Conservation (phyloP, 2,113 vertebrate species). For the Lophius piscatorius region DNA sequence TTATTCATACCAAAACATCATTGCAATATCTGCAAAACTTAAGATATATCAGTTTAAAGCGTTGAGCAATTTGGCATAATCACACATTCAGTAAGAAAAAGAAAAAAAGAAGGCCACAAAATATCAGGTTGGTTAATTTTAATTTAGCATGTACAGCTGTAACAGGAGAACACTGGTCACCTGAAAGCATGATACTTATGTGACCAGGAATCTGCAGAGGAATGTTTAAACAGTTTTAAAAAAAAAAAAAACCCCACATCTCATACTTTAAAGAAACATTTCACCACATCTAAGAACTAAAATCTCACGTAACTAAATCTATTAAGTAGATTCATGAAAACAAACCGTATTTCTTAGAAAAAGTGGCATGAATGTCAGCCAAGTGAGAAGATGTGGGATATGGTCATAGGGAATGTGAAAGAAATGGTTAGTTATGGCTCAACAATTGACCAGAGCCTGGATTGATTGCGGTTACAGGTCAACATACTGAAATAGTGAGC, state of each 20-base stretch:
- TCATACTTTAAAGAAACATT: too few relatives aligned
- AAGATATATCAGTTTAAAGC: too few relatives aligned
- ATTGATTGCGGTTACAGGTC: not conserved
- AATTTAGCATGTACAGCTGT: slow-evolving; percentile 56
- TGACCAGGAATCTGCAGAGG: slow-evolving; percentile 5
- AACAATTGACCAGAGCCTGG: not conserved
- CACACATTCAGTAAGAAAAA: too few relatives aligned
- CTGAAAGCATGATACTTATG: not conserved
- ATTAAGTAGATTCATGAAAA: not conserved
- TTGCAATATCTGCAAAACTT: too few relatives aligned
- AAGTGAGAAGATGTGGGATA: not conserved
- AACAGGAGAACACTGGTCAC: slow-evolving; percentile 20
- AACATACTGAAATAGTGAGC: not conserved
- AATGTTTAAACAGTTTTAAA: not conserved
- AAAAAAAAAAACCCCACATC: not conserved
- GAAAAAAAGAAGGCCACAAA: too few relatives aligned
- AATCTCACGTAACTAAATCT: too few relatives aligned
- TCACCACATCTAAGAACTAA: too few relatives aligned
- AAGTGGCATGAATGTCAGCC: not conserved
- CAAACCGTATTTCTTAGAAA: slow-evolving; percentile 4
- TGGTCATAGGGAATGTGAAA: slow-evolving; percentile 8
- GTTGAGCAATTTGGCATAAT: too few relatives aligned
- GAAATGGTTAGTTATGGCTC: not conserved
- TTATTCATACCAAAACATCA: too few relatives aligned
- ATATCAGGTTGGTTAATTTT: too few relatives aligned